Evolutionary conservation across 92 coral and sea anemone genomes (phyloP), one percentile per base, ranked within the genome.

Genomic region (Porites evermanni): DNA sequence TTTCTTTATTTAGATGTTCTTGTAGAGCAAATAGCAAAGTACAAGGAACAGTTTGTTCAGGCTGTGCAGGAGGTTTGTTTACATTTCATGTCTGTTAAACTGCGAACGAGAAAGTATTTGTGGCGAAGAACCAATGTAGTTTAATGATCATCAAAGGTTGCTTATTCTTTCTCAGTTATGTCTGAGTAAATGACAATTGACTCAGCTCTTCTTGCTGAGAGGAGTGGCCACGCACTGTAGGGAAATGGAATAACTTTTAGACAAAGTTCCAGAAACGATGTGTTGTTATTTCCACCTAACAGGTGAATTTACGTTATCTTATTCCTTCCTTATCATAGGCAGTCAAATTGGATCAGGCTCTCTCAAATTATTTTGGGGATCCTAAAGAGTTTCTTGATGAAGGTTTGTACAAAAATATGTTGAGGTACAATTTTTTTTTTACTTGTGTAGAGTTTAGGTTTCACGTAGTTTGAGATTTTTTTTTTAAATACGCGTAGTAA

Each of bases 41-140:
- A 97, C 90, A 90, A 89, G 64, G 97, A 97, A 44, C 92, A 90
- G 12, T 97, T 97, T 72, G 91, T 93, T 18, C 89, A 95, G 86
- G 96, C 99, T 75, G 95, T 93, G 11, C 93, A 91, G 74, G 97
- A 97, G 94, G 99, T 94, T 52, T 4, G 88, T 50, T 73, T 72
- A n/a, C 11, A 3, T 13, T 20, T 2, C 14, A 9, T 67, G 12
- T 18, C 4, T 67, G 13, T 19, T 38, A 67, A 12, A 13, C 24
- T 67, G 24, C 13, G 2, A 38, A 3, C 5, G 47, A 5, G 47
- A 38, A 38, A 38, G 5, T 38, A 38, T 38, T 38, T 38, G 6
- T 4, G 7, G 5, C 47, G 5, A 38, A 2, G 47, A 3, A 3
- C 2, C 32, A 29, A 29, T 29, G 32, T 29, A 29, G 32, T 29